Evolutionary conservation across 2,113 vertebrate species (phyloP).

Genomic region (Falco punctatus): DNA sequence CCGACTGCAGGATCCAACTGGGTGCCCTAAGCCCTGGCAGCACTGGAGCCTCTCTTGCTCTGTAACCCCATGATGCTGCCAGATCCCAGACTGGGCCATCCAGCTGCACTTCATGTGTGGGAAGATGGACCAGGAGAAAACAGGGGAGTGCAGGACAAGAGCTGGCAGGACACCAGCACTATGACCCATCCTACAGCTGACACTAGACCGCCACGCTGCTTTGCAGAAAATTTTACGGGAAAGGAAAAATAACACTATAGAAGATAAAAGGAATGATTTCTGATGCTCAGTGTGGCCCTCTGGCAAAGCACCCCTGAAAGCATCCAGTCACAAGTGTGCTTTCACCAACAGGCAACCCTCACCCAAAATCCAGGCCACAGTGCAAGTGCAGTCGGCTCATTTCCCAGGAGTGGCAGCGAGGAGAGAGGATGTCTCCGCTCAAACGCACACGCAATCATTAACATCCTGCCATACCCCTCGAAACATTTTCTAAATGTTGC

Average conservation of each 20-base stretch:
- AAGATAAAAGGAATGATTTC: neutral
- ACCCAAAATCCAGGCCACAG: accelerated
- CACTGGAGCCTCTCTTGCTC: accelerated
- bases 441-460: neutral
- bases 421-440: neutral
- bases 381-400: accelerated
- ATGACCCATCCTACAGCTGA: neutral
- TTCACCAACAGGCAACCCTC: accelerated
- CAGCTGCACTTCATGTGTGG: accelerated
- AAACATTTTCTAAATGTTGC: neutral
- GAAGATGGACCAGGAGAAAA: neutral
- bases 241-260: neutral
- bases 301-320: neutral
- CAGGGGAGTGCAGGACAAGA: neutral
- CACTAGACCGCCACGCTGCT: neutral
- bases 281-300: accelerated
- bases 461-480: neutral
- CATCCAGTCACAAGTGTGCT: accelerated
- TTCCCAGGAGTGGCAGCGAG: neutral
- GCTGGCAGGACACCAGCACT: neutral
- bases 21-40: accelerated
- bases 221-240: no score
- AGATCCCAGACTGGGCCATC: accelerated
- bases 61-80: accelerated
- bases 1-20: accelerated